Conservation (phyloP, 2,888 invertebrate species). For the Lithodes maja region DNA sequence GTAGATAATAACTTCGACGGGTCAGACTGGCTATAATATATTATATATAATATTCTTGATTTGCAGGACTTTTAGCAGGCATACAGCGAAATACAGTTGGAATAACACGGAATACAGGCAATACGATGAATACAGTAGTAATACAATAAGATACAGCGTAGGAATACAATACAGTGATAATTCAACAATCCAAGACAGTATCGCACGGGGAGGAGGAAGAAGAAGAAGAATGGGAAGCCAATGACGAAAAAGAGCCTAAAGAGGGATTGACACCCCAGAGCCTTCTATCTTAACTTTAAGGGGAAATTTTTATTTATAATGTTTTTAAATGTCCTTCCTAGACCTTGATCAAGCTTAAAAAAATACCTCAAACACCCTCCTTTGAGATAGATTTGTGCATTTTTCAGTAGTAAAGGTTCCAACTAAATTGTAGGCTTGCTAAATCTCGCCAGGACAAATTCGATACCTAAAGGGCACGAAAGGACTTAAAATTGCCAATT, state of each 20-base stretch:
- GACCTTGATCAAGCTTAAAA: no score
- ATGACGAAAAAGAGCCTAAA: not conserved
- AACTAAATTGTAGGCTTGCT: no score
- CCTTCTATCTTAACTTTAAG: no score
- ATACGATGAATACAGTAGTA: not conserved
- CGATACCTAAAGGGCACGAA: no score
- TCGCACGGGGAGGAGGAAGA: not conserved
- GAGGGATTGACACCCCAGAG: no score
- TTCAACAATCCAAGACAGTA: not conserved
- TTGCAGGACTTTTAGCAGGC: not conserved
- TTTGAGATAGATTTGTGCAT: no score
- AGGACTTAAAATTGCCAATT: no score
- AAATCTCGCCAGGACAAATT: no score
- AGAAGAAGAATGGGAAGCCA: not conserved
- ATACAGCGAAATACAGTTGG: not conserved
- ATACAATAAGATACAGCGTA: not conserved
- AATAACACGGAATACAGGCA: not conserved
- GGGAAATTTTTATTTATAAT: no score
- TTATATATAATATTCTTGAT: not conserved
- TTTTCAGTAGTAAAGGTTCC: no score
- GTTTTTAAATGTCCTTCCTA: no score
- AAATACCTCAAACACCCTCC: no score
- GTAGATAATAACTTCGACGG: not conserved
- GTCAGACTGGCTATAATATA: not conserved
- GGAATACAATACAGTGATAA: constrained; percentile 1